Percentiles rank a stretch among this genome's conserved stretches.
These are phyloP conservation scores for Ctenopoma kingsleyae DNA, from an alignment of 2,797 vertebrate species.

Conservation along the genomic window DNA sequence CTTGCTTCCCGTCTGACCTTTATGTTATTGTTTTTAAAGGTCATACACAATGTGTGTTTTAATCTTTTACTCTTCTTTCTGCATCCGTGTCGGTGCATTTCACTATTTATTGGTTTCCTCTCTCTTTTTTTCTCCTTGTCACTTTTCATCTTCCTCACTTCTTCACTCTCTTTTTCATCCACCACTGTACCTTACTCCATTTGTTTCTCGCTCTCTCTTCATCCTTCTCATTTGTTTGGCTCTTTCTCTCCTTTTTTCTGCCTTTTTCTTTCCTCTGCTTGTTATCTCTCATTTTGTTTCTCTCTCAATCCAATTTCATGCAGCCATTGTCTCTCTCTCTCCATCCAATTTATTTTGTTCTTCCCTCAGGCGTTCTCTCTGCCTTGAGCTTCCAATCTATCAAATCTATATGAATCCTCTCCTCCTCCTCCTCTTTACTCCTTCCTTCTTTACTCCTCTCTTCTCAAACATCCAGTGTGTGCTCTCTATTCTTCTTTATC, in stretches of 20 bases:
- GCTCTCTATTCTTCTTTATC: slow-evolving; percentile 4
- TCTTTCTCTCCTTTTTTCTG: slow-evolving; percentile 1
- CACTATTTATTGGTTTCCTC: neutral
- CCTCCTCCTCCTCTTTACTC: slow-evolving; percentile 8
- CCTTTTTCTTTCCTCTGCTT: slow-evolving; percentile 23
- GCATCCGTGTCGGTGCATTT: neutral
- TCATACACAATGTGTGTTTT: neutral
- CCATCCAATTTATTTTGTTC: slow-evolving; percentile 63
- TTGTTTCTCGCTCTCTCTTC: neutral
- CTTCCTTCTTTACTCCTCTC: neutral
- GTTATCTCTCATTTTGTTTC: slow-evolving; percentile 45
- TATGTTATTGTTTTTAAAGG: neutral
- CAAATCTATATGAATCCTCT: slow-evolving; percentile 54
- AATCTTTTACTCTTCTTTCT: too few species aligned
- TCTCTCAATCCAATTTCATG: slow-evolving; percentile 55
- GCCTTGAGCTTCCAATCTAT: slow-evolving; percentile 54
- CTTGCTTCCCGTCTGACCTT: neutral
- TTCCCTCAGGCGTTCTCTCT: slow-evolving; percentile 43
- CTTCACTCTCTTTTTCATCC: neutral
- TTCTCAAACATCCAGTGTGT: neutral
- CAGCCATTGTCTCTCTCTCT: slow-evolving; percentile 40
- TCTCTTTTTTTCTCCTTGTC: neutral
- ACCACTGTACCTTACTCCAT: too few species aligned
- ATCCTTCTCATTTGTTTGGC: neutral
- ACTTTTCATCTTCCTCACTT: neutral